Evolutionary conservation across 1,140 invertebrate genomes (phyloP).

Genomic region (Dreissena rostriformis): DNA sequence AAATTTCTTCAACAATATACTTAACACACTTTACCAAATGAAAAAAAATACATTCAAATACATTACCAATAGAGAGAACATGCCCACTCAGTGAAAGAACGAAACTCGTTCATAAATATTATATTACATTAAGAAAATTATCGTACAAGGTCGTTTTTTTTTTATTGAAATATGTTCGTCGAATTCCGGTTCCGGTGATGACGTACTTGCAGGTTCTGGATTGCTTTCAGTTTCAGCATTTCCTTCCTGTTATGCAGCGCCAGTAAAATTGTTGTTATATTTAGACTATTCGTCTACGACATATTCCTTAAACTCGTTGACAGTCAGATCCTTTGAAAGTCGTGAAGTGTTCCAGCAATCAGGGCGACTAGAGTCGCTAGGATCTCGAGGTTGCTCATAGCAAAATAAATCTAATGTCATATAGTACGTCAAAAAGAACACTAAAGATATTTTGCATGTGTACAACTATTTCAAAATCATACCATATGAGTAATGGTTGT

Average conservation of each 20-base stretch:
- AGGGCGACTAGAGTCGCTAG: constrained; percentile 5
- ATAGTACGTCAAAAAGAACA: too few species aligned
- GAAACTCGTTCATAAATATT: constrained; percentile 3
- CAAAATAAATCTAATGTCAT: too few species aligned
- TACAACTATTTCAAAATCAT: too few species aligned
- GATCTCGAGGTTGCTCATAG: background rate
- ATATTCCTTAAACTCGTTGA: constrained; percentile 22
- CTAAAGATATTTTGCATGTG: too few species aligned
- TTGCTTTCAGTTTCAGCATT: background rate
- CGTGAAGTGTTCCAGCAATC: constrained; percentile 14
- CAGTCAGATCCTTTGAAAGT: constrained; percentile 14
- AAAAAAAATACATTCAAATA: too few species aligned
- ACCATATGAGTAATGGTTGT: too few species aligned
- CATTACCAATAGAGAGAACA: constrained; percentile 35
- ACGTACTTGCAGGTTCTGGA: background rate
- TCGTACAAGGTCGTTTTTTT: constrained; percentile 26
- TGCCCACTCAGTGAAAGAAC: constrained; percentile 39
- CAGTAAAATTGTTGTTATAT: constrained; percentile 3
- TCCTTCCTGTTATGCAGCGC: background rate
- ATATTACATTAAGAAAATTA: constrained; percentile 26
- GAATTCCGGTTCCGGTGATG: too few species aligned
- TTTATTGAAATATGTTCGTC: background rate
- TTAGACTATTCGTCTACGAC: constrained; percentile 22
- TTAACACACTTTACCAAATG: too few species aligned
- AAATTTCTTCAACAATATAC: constrained; percentile 13